phyloP scores from a whole-genome alignment of 2,888 invertebrate genomes.

The Steinernema scapterisci region DNA sequence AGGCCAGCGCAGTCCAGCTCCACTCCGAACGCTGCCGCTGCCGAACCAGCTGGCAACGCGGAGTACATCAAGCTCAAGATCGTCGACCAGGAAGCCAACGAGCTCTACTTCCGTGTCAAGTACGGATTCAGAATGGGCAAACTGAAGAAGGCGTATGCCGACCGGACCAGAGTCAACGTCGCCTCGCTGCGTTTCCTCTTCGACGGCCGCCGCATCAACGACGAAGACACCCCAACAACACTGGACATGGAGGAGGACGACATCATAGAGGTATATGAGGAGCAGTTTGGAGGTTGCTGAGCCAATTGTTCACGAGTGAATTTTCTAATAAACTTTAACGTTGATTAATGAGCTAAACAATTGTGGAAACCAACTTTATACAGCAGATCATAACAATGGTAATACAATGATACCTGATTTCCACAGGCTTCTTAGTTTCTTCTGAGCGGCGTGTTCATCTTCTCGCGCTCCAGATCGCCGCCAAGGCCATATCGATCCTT shows the following conservation, averaged over 20 bases:
- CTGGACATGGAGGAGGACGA: conserved; percentile 77
- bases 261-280: conserved; percentile 73
- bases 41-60: conserved; percentile 70
- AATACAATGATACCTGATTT: background rate
- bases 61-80: conserved; percentile 78
- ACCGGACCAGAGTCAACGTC: conserved; percentile 76
- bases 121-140: conserved; percentile 78
- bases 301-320: background rate
- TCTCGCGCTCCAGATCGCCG: conserved; percentile 66
- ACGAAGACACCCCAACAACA: conserved; percentile 76
- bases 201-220: conserved; percentile 77
- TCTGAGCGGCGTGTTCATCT: conserved; percentile 52
- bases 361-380: conserved; percentile 15
- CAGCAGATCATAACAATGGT: background rate
- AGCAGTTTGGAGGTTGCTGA: conserved; percentile 54
- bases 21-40: conserved; percentile 49
- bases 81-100: conserved; percentile 74
- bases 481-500: conserved; percentile 71
- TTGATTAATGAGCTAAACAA: too few species aligned
- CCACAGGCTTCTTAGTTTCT: background rate
- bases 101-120: conserved; percentile 79
- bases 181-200: conserved; percentile 76
- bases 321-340: conserved; percentile 8
- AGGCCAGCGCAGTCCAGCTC: conserved; percentile 8
- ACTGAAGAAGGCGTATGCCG: conserved; percentile 77